These are phyloP conservation scores for Stenurella melanura DNA, from an alignment of 2,888 invertebrate genomes.

Conservation along the genomic window DNA sequence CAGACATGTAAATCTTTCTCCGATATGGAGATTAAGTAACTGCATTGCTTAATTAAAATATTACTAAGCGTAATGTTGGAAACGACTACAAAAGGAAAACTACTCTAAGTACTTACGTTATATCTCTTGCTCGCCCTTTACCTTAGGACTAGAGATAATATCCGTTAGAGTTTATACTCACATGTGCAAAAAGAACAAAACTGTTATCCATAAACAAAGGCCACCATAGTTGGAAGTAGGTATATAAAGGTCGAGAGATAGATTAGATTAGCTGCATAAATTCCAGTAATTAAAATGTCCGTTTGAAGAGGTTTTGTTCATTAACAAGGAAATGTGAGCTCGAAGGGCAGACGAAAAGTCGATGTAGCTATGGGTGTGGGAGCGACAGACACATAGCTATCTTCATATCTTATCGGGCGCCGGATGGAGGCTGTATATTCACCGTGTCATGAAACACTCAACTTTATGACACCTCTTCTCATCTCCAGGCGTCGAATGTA, in stretches of 20 bases:
- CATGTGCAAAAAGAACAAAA: conserved; percentile 45
- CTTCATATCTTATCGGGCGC: conserved; percentile 49
- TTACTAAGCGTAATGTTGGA: not conserved
- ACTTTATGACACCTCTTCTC: conserved; percentile 55
- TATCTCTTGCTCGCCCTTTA: conserved; percentile 13
- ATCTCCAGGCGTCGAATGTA: conserved; percentile 41
- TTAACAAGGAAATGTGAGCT: conserved; percentile 56
- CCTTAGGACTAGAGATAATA: conserved; percentile 24
- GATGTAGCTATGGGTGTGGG: conserved; percentile 37
- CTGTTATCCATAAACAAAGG: conserved; percentile 50
- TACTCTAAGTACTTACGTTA: not conserved
- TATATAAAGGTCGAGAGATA: conserved; percentile 54
- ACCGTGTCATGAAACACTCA: conserved; percentile 50
- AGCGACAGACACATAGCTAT: conserved; percentile 39
- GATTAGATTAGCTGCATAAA: conserved; percentile 61
- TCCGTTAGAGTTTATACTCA: conserved; percentile 36
- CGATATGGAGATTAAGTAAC: too few relatives aligned
- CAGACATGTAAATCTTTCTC: too few relatives aligned
- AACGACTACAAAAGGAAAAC: not conserved
- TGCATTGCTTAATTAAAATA: not conserved
- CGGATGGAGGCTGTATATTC: conserved; percentile 34
- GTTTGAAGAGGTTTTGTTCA: conserved; percentile 60
- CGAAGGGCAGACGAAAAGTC: conserved; percentile 40
- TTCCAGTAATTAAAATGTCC: conserved; percentile 60
- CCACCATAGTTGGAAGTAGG: conserved; percentile 46